These are phyloP conservation scores for Cyanoderma ruficeps DNA, from an alignment of 2,113 vertebrate species.

Conservation along the genomic window DNA sequence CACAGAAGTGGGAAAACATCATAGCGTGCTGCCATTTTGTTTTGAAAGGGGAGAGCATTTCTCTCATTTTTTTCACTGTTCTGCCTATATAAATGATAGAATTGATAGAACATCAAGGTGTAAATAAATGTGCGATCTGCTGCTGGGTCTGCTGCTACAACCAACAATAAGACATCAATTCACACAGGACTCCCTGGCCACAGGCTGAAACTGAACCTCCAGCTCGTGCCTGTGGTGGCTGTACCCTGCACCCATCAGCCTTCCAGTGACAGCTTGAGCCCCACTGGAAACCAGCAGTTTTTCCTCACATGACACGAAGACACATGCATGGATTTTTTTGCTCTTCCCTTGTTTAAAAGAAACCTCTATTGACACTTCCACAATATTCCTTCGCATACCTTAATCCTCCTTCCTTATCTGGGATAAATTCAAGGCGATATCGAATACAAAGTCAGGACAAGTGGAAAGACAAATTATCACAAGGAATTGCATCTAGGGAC, in stretches of 20 bases:
- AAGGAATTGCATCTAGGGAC: neutral
- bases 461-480: neutral
- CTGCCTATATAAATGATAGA: neutral
- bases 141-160: neutral
- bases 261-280: neutral
- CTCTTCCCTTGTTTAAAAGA: neutral
- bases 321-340: neutral
- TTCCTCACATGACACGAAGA: neutral
- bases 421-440: neutral
- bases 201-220: neutral
- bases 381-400: neutral
- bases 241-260: neutral
- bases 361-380: neutral
- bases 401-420: neutral
- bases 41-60: neutral
- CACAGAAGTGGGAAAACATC: neutral
- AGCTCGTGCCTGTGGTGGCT: neutral
- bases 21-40: neutral
- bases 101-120: neutral
- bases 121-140: neutral
- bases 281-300: neutral
- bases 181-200: neutral
- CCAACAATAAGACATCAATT: neutral
- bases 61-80: neutral
- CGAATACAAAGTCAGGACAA: neutral